Evolutionary conservation across 2,888 invertebrate genomes (phyloP), one percentile per base, ranked within the genome.

Genomic region (Lottia scabra): DNA sequence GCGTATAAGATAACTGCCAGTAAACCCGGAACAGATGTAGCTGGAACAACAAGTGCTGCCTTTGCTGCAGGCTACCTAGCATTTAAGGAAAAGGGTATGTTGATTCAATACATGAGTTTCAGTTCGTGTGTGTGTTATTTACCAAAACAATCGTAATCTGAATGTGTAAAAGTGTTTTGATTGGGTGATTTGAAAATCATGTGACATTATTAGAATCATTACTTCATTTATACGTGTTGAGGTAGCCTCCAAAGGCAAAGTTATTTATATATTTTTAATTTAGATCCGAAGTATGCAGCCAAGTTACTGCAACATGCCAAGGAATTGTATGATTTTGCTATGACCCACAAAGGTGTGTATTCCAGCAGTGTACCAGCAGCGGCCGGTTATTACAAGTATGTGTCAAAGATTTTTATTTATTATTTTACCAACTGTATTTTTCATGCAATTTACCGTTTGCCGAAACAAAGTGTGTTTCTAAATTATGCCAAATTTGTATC

Each of bases 21-120:
- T 16, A 90, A 91, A 81, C 92, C 93, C 74, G 92, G 92, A 62
- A 92, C 92, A 4, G 93, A 93, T 83, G 84, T 93, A 30, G 92
- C 92, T 2, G 92, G 91, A 0, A 92, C 93, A 84, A 91, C 92
- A 0, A 91, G 92, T 0, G 92, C 92, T 0, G 92, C 92, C 6
- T 87, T 93, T 68, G 91, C 92, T 0, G 91, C 92, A 0, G 90
- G 91, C 3, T 91, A 91, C 71, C 83, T 92, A 13, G 90, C 92
- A 0, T 93, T 88, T 81, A 89, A 76, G 63, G 76, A 78, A 16
- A 80, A 78, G 13, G 80, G 83, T 78, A 43, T 48, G 66, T 38
- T 38, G 1, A 38, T 38, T 10, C 5, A 8, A 38, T 38, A 38
- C 3, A 6, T 38, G 10, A 6, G 38, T 38, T n/a, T n/a, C n/a